Conservation (phyloP, 1,140 invertebrate species). For the Ooceraea biroi region DNA sequence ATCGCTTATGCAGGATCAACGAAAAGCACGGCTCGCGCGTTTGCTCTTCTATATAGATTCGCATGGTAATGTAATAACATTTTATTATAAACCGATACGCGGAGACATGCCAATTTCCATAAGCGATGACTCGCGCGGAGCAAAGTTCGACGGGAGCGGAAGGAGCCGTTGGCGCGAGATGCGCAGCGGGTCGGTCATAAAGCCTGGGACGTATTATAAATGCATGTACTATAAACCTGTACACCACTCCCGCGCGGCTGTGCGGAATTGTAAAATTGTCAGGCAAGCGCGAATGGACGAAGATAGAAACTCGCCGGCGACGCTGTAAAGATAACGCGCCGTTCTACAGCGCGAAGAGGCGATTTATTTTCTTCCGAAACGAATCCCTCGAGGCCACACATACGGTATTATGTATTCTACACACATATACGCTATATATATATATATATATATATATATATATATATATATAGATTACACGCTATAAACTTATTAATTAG, state of each 20-base stretch:
- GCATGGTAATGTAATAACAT: background rate
- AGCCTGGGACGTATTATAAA: constrained; percentile 78
- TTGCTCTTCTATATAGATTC: too few species aligned
- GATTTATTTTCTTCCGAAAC: constrained; percentile 4
- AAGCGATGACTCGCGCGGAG: constrained; percentile 4
- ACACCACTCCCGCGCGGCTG: constrained; percentile 71
- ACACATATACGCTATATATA: too few species aligned
- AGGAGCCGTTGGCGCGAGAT: constrained; percentile 50
- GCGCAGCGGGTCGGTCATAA: constrained; percentile 71
- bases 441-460: too few species aligned
- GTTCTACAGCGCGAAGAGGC: background rate
- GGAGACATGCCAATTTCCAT: constrained; percentile 30
- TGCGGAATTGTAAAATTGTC: constrained; percentile 80
- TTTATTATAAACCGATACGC: constrained; percentile 37
- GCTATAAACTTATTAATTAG: too few species aligned
- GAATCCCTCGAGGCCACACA: background rate
- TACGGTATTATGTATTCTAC: too few species aligned
- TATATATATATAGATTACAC: too few species aligned
- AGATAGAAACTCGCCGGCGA: constrained; percentile 66
- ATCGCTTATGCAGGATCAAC: too few species aligned
- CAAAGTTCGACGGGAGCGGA: constrained; percentile 44
- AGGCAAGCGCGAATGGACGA: constrained; percentile 65
- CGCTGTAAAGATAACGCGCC: constrained; percentile 74
- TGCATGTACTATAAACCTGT: constrained; percentile 79
- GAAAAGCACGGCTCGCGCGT: too few species aligned